phyloP scores from a whole-genome alignment of 2,113 vertebrate species.

The Aldabrachelys gigantea region DNA sequence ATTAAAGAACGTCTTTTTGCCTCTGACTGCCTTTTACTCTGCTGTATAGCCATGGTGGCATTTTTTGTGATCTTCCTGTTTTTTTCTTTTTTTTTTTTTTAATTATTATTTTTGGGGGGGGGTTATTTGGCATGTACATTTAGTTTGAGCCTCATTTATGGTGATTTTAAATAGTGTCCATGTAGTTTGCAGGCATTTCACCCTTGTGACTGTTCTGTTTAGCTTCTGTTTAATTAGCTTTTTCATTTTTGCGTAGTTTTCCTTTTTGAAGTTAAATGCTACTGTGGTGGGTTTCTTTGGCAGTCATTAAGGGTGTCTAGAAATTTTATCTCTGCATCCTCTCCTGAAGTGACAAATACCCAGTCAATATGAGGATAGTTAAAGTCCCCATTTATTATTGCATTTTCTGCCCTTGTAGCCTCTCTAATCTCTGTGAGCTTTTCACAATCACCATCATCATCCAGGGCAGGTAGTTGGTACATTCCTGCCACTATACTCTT shows the following conservation, averaged over 20 bases:
- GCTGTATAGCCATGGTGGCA: not conserved
- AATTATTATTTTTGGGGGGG: no score
- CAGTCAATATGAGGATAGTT: no score
- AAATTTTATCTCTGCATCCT: no score
- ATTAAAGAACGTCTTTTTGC: not conserved
- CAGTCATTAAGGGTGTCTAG: no score
- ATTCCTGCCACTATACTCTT: not conserved
- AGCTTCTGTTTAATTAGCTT: not conserved
- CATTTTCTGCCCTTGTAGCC: no score
- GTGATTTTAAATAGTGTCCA: not conserved
- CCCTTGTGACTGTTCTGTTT: not conserved
- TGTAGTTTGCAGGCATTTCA: not conserved
- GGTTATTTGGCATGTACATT: not conserved
- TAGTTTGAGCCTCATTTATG: not conserved
- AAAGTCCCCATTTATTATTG: no score
- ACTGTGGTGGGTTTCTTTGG: not conserved
- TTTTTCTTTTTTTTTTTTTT: no score
- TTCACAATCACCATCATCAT: no score
- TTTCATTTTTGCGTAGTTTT: no score
- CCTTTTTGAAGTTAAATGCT: no score
- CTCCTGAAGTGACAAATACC: no score
- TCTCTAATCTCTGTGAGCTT: no score
- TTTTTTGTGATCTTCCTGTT: not conserved
- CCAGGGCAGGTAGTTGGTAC: not conserved
- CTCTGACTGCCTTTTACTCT: not conserved